These are phyloP conservation scores for Dolichotis patagonum DNA, from an alignment of 2,113 vertebrate genomes.

Conservation along the genomic window DNA sequence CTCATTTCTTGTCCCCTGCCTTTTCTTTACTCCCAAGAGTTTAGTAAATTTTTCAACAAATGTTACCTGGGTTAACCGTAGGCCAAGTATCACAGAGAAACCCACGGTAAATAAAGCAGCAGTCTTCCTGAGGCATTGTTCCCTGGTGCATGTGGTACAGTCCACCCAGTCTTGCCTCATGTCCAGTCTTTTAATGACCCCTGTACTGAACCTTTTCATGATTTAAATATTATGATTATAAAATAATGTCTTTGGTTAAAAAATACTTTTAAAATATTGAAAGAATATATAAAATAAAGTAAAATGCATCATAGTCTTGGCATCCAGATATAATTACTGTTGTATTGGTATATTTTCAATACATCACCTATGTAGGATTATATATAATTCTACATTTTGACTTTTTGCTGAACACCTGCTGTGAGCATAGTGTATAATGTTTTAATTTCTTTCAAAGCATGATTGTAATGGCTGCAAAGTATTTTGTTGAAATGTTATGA, in stretches of 20 bases:
- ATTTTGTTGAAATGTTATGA: conserved; percentile 6
- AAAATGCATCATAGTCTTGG: background rate
- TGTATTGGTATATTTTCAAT: background rate
- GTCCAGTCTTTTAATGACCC: background rate
- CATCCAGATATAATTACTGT: background rate
- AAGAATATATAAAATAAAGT: background rate
- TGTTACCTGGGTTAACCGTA: background rate
- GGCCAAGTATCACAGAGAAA: background rate
- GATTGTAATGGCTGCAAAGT: background rate
- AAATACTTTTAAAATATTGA: background rate
- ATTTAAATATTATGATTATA: background rate
- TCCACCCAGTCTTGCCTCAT: background rate
- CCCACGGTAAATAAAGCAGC: background rate
- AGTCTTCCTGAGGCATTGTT: background rate
- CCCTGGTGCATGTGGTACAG: background rate
- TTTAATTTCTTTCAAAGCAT: background rate
- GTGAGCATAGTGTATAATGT: no score
- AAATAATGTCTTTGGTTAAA: background rate
- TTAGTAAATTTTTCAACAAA: background rate
- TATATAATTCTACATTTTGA: background rate
- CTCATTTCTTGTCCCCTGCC: background rate
- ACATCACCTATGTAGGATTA: background rate
- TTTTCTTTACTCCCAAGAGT: background rate
- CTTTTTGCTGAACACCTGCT: background rate
- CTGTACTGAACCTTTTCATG: background rate